A percentile compares a stretch with the other conserved stretches of the same genome.
These are phyloP conservation scores for Drosophila erecta DNA, from an alignment of 1,140 invertebrate species.

Conservation along the genomic window DNA sequence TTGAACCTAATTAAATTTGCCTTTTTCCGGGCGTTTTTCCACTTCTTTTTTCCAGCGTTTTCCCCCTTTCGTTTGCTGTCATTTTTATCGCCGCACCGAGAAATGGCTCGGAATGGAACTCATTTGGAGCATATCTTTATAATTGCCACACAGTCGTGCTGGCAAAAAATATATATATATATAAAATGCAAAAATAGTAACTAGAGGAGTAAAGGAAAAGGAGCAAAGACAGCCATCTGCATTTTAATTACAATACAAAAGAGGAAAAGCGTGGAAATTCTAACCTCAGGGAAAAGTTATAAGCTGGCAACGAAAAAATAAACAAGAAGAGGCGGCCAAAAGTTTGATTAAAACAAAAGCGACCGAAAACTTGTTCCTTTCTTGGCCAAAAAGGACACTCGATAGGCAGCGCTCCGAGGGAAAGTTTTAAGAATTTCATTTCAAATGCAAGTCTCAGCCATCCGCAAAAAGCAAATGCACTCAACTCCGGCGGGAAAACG, in stretches of 20 bases:
- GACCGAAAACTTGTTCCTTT: slow-evolving; percentile 28
- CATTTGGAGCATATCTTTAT: slow-evolving; percentile 77
- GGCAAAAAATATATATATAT: too few species aligned
- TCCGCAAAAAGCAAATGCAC: slow-evolving; percentile 12
- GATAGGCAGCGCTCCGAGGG: slow-evolving; percentile 26
- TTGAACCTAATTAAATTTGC: slow-evolving; percentile 77
- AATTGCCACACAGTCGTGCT: slow-evolving; percentile 57
- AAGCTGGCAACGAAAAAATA: slow-evolving; percentile 44
- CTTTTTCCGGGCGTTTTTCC: slow-evolving; percentile 7
- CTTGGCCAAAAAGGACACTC: slow-evolving; percentile 35
- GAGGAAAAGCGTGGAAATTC: slow-evolving; percentile 55
- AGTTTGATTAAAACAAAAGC: slow-evolving; percentile 62
- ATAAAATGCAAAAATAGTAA: slow-evolving; percentile 26
- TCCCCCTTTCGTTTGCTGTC: slow-evolving; percentile 18
- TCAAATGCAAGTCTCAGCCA: slow-evolving; percentile 18
- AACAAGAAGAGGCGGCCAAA: slow-evolving; percentile 32
- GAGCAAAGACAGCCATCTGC: slow-evolving; percentile 66
- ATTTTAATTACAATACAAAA: slow-evolving; percentile 76
- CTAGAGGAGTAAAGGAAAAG: slow-evolving; percentile 33
- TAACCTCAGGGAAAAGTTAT: slow-evolving; percentile 61
- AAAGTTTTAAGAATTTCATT: slow-evolving; percentile 41
- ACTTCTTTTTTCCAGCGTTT: slow-evolving; percentile 19
- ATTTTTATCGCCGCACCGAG: slow-evolving; percentile 49
- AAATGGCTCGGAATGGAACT: slow-evolving; percentile 53
- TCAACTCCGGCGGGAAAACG: not conserved